Percentiles rank a stretch among this genome's conserved stretches.
phyloP scores from a whole-genome alignment of 53 echinoderm and acorn worm species.

The Luidia sarsii region DNA sequence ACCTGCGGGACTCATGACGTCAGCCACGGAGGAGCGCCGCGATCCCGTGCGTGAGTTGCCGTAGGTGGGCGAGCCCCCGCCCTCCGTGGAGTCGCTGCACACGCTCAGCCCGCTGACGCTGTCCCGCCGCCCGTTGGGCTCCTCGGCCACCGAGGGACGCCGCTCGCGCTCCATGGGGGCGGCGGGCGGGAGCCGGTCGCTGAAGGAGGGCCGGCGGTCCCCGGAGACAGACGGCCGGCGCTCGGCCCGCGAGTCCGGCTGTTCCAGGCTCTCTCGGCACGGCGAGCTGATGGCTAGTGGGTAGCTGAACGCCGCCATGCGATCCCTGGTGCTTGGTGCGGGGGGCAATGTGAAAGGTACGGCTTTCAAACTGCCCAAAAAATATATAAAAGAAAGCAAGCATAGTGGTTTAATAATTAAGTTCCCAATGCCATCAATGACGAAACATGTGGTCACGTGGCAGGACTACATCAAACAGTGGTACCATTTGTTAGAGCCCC shows the following conservation, averaged over 20 bases:
- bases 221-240: slow-evolving; percentile 69
- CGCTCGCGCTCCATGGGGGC: slow-evolving; percentile 48
- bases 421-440: too few relatives aligned
- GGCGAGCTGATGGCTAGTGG: slow-evolving; percentile 68
- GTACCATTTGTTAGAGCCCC: too few relatives aligned
- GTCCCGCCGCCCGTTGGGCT: slow-evolving; percentile 71
- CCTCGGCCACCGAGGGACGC: slow-evolving; percentile 59
- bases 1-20: slow-evolving; percentile 70
- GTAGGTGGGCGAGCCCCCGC: slow-evolving; percentile 79
- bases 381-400: too few relatives aligned
- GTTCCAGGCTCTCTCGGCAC: slow-evolving; percentile 71
- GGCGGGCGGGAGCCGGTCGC: slow-evolving; percentile 25
- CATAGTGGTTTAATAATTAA: too few relatives aligned
- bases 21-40: slow-evolving; percentile 77
- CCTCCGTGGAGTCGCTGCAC: slow-evolving; percentile 83
- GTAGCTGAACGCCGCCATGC: slow-evolving; percentile 82
- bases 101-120: slow-evolving; percentile 84
- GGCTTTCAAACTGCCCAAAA: slow-evolving; percentile 91
- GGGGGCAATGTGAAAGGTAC: slow-evolving; percentile 93
- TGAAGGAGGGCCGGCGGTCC: slow-evolving; percentile 52
- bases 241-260: slow-evolving; percentile 62
- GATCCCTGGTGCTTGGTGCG: slow-evolving; percentile 73
- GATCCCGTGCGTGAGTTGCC: slow-evolving; percentile 70
- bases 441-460: too few relatives aligned
- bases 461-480: too few relatives aligned